A percentile compares a stretch with the other conserved stretches of the same genome.
phyloP scores from a whole-genome alignment of 1,140 invertebrate genomes.

The Forficula auricularia region DNA sequence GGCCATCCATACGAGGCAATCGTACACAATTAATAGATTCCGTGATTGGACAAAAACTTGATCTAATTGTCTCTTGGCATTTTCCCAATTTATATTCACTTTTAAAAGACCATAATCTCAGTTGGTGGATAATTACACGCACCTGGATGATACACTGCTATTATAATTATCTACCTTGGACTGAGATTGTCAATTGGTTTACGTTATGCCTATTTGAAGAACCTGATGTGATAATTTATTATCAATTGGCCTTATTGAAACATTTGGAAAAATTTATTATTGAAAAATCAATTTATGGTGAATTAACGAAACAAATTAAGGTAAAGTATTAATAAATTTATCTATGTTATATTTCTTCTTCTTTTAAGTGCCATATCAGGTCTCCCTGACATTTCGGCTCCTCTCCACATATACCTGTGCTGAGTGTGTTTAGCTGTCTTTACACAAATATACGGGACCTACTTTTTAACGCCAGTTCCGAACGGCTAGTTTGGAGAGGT shows the following conservation, averaged over 20 bases:
- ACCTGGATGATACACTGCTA: constrained; percentile 25
- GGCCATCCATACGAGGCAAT: constrained; percentile 21
- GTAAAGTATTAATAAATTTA: constrained; percentile 14
- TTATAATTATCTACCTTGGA: constrained; percentile 27
- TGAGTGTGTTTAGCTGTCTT: too few species aligned
- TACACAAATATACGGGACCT: too few species aligned
- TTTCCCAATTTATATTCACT: background rate
- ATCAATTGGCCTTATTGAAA: constrained; percentile 24
- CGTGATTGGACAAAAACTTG: background rate
- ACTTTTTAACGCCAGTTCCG: too few species aligned
- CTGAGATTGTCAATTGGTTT: constrained; percentile 25
- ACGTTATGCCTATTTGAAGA: constrained; percentile 25
- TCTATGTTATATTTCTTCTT: too few species aligned
- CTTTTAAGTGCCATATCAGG: too few species aligned
- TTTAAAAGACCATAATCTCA: constrained; percentile 21
- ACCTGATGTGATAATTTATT: constrained; percentile 27
- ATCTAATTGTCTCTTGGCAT: background rate
- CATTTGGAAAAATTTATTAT: constrained; percentile 20
- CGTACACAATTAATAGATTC: constrained; percentile 15
- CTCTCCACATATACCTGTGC: too few species aligned
- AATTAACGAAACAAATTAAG: constrained; percentile 26
- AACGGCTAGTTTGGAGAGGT: too few species aligned
- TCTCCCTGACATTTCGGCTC: too few species aligned
- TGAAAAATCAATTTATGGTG: constrained; percentile 20
- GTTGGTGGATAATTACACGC: constrained; percentile 28